Evolutionary conservation across 2,797 vertebrate species (phyloP).

Genomic region (Oreortyx pictus): DNA sequence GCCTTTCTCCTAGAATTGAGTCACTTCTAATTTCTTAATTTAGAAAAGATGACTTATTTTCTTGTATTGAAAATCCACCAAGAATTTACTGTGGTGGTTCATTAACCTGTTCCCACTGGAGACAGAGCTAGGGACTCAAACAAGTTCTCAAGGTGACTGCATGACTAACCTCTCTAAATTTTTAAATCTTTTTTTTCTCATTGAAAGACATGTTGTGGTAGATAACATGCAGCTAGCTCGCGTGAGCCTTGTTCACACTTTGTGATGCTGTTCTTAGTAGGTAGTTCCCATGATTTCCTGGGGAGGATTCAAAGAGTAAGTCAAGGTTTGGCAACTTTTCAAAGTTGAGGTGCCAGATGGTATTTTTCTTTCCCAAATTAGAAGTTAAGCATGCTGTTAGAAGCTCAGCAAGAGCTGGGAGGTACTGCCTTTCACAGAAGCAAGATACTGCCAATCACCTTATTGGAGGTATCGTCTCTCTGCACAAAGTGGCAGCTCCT

Average conservation of each 20-base stretch:
- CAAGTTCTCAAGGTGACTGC: background rate
- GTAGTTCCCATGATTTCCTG: slow-evolving; percentile 68
- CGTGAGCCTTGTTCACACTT: slow-evolving; percentile 62
- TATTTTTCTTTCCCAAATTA: slow-evolving; percentile 76
- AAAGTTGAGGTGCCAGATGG: slow-evolving; percentile 74
- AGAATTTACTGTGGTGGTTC: background rate
- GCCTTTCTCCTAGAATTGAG: slow-evolving; percentile 19
- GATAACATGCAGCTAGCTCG: slow-evolving; percentile 34
- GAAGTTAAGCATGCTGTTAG: slow-evolving; percentile 69
- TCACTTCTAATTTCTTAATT: slow-evolving; percentile 45
- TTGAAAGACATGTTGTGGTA: slow-evolving; percentile 23
- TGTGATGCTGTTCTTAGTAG: slow-evolving; percentile 61
- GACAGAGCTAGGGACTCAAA: background rate
- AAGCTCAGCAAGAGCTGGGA: slow-evolving; percentile 69
- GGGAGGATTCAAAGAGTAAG: slow-evolving; percentile 64
- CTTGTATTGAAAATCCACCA: slow-evolving; percentile 13
- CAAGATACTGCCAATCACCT: slow-evolving; percentile 65
- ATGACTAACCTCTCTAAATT: background rate
- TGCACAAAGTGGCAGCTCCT: slow-evolving; percentile 12
- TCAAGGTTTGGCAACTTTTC: slow-evolving; percentile 72
- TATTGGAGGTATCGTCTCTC: slow-evolving; percentile 47
- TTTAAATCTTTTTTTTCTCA: background rate
- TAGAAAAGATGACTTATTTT: background rate
- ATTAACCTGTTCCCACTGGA: background rate
- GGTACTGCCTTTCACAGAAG: slow-evolving; percentile 64